These are phyloP conservation scores for Anarhynchus alexandrinus DNA, from an alignment of 2,113 vertebrate genomes.

Conservation along the genomic window DNA sequence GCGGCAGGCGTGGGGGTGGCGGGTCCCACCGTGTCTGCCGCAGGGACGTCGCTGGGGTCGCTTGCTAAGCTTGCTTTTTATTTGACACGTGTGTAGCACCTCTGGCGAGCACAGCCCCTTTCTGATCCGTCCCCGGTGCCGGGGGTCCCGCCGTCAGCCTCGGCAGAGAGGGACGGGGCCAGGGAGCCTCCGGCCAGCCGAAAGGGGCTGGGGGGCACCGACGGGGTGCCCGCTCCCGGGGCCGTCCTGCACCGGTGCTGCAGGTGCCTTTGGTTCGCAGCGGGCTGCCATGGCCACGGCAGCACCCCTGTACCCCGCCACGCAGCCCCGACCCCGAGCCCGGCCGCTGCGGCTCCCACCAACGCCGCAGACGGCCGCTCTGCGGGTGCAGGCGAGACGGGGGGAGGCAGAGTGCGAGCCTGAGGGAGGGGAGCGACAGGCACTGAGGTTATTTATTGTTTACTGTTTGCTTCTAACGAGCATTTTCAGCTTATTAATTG, in stretches of 20 bases:
- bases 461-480: background rate
- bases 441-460: background rate
- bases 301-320: too few relatives aligned
- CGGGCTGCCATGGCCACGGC: background rate
- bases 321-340: fast-evolving
- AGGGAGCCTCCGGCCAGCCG: too few relatives aligned
- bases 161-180: background rate
- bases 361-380: fast-evolving
- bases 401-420: background rate
- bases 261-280: background rate
- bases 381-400: background rate
- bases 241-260: background rate
- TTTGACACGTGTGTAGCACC: background rate
- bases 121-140: fast-evolving
- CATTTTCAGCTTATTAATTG: slow-evolving; percentile 11
- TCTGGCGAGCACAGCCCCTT: background rate
- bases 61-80: background rate
- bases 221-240: fast-evolving
- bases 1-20: background rate
- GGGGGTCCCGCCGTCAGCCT: background rate
- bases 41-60: background rate
- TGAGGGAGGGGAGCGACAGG: background rate
- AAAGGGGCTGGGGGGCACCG: background rate
- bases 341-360: fast-evolving
- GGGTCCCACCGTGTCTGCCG: background rate